These are phyloP conservation scores for Idaea dimidiata DNA, from an alignment of 2,888 invertebrate species.

Conservation along the genomic window DNA sequence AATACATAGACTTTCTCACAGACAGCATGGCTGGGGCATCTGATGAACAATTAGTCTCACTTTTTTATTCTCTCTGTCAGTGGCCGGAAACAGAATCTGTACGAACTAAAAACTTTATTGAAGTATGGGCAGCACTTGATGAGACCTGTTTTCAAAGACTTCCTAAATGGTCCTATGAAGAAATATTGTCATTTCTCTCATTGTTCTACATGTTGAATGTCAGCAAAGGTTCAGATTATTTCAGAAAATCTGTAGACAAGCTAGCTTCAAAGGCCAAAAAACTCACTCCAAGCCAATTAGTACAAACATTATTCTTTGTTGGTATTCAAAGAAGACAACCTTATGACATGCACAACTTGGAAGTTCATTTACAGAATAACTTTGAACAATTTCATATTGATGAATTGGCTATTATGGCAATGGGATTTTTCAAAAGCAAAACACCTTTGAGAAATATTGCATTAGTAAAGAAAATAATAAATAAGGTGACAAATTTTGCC, in stretches of 20 bases:
- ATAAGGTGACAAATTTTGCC: constrained; percentile 71
- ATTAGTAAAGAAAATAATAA: constrained; percentile 74
- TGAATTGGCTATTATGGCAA: constrained; percentile 86
- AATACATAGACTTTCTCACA: constrained; percentile 64
- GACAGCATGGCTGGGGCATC: constrained; percentile 77
- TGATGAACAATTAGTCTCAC: constrained; percentile 77
- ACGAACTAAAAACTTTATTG: constrained; percentile 80
- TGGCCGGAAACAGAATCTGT: constrained; percentile 77
- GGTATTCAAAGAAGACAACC: constrained; percentile 80
- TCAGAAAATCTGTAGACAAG: constrained; percentile 75
- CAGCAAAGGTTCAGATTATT: constrained; percentile 78
- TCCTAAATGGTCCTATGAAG: constrained; percentile 73
- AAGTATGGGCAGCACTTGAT: constrained; percentile 85
- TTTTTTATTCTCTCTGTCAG: constrained; percentile 74
- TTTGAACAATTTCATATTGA: constrained; percentile 81
- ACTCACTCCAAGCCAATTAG: constrained; percentile 82
- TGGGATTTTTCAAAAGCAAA: constrained; percentile 90
- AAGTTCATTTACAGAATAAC: constrained; percentile 75
- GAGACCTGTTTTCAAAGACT: constrained; percentile 78
- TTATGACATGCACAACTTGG: constrained; percentile 84
- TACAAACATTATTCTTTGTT: constrained; percentile 85
- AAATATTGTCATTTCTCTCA: constrained; percentile 81
- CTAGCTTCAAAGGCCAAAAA: constrained; percentile 79
- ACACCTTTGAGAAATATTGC: constrained; percentile 79
- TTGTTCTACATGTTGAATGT: constrained; percentile 83